Conservation (phyloP, 2,888 invertebrate genomes). For the Meiosimyza platycephala region DNA sequence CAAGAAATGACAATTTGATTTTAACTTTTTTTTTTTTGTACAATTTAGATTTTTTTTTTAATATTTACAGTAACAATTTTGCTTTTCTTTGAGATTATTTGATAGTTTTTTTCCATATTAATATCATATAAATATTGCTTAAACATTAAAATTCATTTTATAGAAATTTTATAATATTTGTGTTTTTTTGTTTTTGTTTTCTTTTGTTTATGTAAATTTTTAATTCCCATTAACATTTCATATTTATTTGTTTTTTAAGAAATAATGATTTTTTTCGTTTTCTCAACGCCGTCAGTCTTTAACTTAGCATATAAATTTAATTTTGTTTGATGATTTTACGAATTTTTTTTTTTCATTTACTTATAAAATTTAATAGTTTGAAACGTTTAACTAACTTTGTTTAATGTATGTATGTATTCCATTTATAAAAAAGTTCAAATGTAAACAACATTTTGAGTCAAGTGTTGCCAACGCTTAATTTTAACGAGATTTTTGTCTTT, state of each 20-base stretch:
- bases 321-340: slow-evolving; percentile 5
- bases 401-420: no score
- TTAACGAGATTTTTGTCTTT: not conserved
- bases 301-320: slow-evolving; percentile 51
- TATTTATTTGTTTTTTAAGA: slow-evolving; percentile 1
- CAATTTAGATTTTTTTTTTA: no score
- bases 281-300: slow-evolving; percentile 63
- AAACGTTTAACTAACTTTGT: no score
- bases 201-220: slow-evolving; percentile 7
- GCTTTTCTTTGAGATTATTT: no score
- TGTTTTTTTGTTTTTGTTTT: slow-evolving; percentile 10
- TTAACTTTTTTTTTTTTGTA: no score
- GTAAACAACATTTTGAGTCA: no score
- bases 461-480: not conserved
- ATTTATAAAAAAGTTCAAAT: no score
- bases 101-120: no score
- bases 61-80: no score
- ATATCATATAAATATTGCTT: not conserved
- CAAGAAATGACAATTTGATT: no score
- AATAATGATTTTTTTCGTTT: slow-evolving; percentile 44
- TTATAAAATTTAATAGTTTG: slow-evolving; percentile 18
- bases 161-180: not conserved
- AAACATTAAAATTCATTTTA: no score
- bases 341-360: slow-evolving; percentile 4
- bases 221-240: no score